Conservation (phyloP, 1,140 invertebrate species). For the Drosophila kikkawai region DNA sequence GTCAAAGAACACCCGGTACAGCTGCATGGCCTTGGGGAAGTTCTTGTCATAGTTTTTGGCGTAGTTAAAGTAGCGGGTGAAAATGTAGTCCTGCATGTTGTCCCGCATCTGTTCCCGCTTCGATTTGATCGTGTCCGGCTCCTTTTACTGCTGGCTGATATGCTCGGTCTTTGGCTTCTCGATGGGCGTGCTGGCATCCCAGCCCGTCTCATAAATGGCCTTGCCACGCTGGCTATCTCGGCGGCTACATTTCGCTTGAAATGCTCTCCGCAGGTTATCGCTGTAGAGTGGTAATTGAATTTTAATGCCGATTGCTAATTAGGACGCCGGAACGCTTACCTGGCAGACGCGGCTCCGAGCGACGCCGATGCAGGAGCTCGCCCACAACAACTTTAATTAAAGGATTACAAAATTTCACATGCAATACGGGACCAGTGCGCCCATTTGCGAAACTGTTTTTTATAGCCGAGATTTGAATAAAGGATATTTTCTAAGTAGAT, state of each 20-base stretch:
- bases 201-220: constrained; percentile 61
- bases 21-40: constrained; percentile 91
- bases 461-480: background rate
- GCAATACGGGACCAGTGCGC: background rate
- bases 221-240: constrained; percentile 72
- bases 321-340: constrained; percentile 32
- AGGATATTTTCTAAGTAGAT: background rate
- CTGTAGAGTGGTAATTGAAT: constrained; percentile 36
- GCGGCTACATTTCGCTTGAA: constrained; percentile 72
- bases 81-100: constrained; percentile 82
- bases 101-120: constrained; percentile 73
- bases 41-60: constrained; percentile 89
- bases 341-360: constrained; percentile 18
- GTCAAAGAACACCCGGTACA: constrained; percentile 91
- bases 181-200: constrained; percentile 52
- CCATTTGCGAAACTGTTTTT: background rate
- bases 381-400: constrained; percentile 32
- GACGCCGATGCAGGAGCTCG: constrained; percentile 68
- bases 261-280: constrained; percentile 30
- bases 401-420: constrained; percentile 26
- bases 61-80: constrained; percentile 87
- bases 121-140: constrained; percentile 44
- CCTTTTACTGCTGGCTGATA: constrained; percentile 21
- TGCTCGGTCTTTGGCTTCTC: background rate
- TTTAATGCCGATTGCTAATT: constrained; percentile 55